These are phyloP conservation scores for Trichonephila clavipes DNA, from an alignment of 1,140 invertebrate species.

Conservation along the genomic window DNA sequence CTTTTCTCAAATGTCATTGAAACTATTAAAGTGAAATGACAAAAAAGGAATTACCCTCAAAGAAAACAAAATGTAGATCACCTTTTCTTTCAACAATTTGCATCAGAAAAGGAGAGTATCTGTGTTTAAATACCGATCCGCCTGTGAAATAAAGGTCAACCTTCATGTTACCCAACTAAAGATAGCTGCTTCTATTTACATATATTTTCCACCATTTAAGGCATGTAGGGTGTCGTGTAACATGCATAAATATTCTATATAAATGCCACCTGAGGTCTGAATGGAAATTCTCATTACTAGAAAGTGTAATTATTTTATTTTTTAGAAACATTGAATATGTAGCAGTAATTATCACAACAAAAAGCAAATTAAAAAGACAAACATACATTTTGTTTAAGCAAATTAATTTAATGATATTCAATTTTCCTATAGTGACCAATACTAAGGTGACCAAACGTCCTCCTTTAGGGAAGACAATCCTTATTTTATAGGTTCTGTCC, in stretches of 20 bases:
- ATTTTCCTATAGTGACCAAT: no score
- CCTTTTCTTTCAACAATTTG: background rate
- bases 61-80: conserved; percentile 41
- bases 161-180: background rate
- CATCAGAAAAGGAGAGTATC: conserved; percentile 20
- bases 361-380: no score
- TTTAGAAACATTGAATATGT: no score
- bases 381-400: no score
- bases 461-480: no score
- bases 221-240: background rate
- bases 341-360: no score
- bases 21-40: background rate
- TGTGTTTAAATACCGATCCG: conserved; percentile 2
- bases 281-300: no score
- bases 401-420: no score
- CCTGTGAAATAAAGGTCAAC: conserved; percentile 29
- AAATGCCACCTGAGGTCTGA: background rate
- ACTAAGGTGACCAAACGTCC: no score
- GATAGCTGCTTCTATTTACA: conserved; percentile 22
- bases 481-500: no score
- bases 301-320: no score
- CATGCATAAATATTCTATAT: background rate
- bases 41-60: background rate
- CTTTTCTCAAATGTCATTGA: background rate
- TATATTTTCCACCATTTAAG: background rate